These are phyloP conservation scores for Brachionus koreanus DNA, from an alignment of 1,140 invertebrate species.

Conservation along the genomic window DNA sequence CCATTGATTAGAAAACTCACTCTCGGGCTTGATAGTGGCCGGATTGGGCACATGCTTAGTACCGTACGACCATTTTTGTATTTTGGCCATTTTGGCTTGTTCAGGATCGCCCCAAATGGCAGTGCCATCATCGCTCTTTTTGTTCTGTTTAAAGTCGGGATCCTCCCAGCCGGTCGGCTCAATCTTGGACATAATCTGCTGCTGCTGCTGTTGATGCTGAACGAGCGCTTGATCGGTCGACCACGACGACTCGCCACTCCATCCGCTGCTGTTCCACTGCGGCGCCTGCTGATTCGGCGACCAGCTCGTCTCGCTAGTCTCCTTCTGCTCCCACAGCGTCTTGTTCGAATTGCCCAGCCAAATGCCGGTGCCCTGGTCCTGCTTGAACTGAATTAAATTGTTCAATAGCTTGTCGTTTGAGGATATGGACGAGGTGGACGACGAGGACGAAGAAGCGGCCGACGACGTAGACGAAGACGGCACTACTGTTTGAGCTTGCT, in stretches of 20 bases:
- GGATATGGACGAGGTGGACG: constrained; percentile 1
- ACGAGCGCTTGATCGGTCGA: neutral
- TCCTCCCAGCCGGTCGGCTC: constrained; percentile 41
- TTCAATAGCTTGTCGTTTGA: neutral
- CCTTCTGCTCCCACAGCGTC: neutral
- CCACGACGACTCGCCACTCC: neutral
- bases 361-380: constrained; percentile 2
- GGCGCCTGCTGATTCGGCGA: constrained; percentile 25
- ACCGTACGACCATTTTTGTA: constrained; percentile 29
- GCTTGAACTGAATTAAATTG: neutral
- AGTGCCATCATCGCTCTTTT: constrained; percentile 38
- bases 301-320: neutral
- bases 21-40: neutral
- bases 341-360: neutral
- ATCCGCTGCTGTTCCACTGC: neutral
- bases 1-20: neutral
- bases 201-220: neutral
- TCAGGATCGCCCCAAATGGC: constrained; percentile 38
- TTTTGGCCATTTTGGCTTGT: neutral
- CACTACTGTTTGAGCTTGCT: neutral
- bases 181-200: constrained; percentile 8
- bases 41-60: constrained; percentile 23
- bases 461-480: neutral
- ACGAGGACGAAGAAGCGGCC: neutral
- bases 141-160: neutral